Percentiles rank a stretch among this genome's conserved stretches.
Conservation (phyloP, 2,797 vertebrate genomes). For the Thaleichthys pacificus region DNA sequence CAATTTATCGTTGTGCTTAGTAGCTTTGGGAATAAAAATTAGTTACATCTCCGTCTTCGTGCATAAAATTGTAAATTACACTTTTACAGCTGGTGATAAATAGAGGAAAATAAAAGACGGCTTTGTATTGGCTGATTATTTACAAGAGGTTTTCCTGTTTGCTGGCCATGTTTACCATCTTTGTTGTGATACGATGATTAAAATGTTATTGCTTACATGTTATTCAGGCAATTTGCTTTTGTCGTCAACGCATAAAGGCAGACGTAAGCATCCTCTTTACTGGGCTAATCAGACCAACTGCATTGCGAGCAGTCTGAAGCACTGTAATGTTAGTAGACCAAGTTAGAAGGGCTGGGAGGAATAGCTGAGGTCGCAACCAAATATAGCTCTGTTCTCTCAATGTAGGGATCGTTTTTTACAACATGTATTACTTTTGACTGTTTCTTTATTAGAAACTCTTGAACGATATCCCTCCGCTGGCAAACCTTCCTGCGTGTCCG, state of each 20-base stretch:
- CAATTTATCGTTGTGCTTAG: constrained; percentile 67
- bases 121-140: constrained; percentile 25
- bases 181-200: constrained; percentile 48
- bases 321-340: constrained; percentile 28
- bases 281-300: constrained; percentile 46
- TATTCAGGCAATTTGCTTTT: constrained; percentile 64
- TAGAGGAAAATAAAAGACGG: constrained; percentile 41
- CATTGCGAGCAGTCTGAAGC: constrained; percentile 50
- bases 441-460: constrained; percentile 57
- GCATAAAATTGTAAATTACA: constrained; percentile 52
- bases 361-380: constrained; percentile 49
- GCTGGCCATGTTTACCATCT: constrained; percentile 28
- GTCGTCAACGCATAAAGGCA: constrained; percentile 59
- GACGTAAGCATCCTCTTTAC: constrained; percentile 48
- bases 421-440: constrained; percentile 61
- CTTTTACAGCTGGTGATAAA: constrained; percentile 62
- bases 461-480: background rate
- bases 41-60: constrained; percentile 61
- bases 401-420: constrained; percentile 55
- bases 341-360: constrained; percentile 33
- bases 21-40: constrained; percentile 66
- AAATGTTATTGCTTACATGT: constrained; percentile 49
- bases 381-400: constrained; percentile 61
- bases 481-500: background rate
- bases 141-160: constrained; percentile 26